phyloP scores from a whole-genome alignment of 2,113 vertebrate genomes.

The Aptenodytes patagonicus region DNA sequence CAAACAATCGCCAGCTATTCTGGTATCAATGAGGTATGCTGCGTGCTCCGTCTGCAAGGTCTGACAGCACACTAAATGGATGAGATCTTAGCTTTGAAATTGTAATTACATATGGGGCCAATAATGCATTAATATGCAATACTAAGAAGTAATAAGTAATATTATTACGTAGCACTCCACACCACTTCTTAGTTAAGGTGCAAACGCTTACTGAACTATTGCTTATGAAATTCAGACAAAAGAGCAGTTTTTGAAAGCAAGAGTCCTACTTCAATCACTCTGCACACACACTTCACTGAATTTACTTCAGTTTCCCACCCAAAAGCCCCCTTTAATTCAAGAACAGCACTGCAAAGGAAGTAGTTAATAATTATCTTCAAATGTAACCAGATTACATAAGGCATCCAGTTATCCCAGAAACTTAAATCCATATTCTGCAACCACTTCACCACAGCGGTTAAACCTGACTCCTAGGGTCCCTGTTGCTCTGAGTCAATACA shows the following conservation, averaged over 20 bases:
- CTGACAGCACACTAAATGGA: background rate
- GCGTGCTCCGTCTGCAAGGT: background rate
- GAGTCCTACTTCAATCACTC: background rate
- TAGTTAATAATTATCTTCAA: conserved; percentile 39
- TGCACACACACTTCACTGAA: background rate
- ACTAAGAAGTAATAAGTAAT: background rate
- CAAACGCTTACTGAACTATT: background rate
- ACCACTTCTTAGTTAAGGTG: background rate
- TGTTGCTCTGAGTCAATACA: fast-evolving
- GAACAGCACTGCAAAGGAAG: background rate
- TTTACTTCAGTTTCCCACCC: background rate
- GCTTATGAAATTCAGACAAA: background rate
- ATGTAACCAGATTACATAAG: background rate
- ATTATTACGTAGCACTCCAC: background rate
- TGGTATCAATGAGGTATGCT: fast-evolving
- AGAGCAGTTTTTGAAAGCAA: background rate
- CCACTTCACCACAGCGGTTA: background rate
- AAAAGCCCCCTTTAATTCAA: background rate
- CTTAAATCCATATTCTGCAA: background rate
- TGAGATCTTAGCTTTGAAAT: background rate
- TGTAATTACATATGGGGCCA: background rate
- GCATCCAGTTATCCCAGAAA: background rate
- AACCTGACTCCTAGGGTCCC: background rate
- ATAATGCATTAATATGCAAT: background rate
- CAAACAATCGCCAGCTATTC: background rate